Base-by-base conservation (phyloP, 2,888 invertebrate species). In the Tanytarsus gracilentus region DNA sequence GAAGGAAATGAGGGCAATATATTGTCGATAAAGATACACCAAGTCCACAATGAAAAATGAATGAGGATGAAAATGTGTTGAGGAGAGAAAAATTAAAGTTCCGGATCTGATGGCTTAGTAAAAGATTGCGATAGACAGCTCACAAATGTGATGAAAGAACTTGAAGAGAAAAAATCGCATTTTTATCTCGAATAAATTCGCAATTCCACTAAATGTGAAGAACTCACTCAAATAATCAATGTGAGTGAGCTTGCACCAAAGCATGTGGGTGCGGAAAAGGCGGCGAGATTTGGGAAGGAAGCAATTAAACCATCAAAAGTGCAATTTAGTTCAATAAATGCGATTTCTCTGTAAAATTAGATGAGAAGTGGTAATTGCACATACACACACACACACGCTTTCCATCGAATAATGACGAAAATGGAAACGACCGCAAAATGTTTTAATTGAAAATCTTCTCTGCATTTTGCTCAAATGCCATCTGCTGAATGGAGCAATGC, bases 401-500 rank as follows among this genome's bases (percentile, higher is more conserved):
- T 16, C 14, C 44, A 21, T 21, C 11, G 11, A 21, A 16, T 16
- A 44, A 18, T 16, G 44, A 29, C 9, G 30, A 21, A 14, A 29
- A 30, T 29, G 29, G 29, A 33, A 1, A 44, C 44, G 27, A 55
- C 55, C 55, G 25, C 39, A 55, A 55, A 55, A 55, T 55, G 55
- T 39, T 55, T 55, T 55, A 55, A 55, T 55, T 55, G 55, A 55
- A 55, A 55, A 26, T 55, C 27, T 23, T 33, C 27, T 55, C 25
- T 36, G n/a, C 23, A 14, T 36, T 39, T 29, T 29, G 21, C 53
- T 23, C 53, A 51, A 30, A 29, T 30, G 51, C 26, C 29, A 30
- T 50, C 53, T 51, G 51, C 30, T 51, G 51, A 51, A 51, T 30
- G 30, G 30, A 39, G 39, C 16, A 39, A 39, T 14, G 51, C 51